Percentiles rank a stretch among this genome's conserved stretches.
phyloP scores from a whole-genome alignment of 1,140 invertebrate genomes.

The Chlorops oryzae region DNA sequence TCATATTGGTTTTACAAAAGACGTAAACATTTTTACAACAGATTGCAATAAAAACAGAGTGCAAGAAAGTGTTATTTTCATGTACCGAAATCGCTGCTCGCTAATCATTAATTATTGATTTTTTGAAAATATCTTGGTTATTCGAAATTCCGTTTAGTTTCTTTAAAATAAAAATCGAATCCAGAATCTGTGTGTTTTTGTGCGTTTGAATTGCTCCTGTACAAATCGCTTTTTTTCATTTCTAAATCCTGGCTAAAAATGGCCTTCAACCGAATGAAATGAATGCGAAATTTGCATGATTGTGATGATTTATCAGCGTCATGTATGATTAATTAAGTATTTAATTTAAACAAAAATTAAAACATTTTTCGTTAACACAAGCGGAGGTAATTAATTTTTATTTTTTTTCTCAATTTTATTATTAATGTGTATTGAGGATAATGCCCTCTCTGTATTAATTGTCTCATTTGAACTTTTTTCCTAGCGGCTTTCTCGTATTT shows the following conservation, averaged over 20 bases:
- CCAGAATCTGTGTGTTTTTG: conserved; percentile 17
- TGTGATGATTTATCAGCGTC: conserved; percentile 25
- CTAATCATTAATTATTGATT: too few species aligned
- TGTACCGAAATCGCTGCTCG: too few species aligned
- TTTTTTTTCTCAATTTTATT: too few species aligned
- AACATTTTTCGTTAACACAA: conserved; percentile 49
- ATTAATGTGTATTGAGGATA: too few species aligned
- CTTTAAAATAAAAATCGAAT: background rate
- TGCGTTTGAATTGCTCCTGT: conserved; percentile 22
- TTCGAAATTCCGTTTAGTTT: conserved; percentile 41
- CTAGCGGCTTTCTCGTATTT: too few species aligned
- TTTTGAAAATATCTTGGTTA: conserved; percentile 45
- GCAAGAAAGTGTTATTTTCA: too few species aligned
- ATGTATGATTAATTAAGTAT: conserved; percentile 17
- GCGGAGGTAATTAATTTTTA: too few species aligned
- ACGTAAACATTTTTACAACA: too few species aligned
- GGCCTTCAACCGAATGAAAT: conserved; percentile 41
- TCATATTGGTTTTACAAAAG: too few species aligned
- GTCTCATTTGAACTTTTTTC: too few species aligned
- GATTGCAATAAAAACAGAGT: too few species aligned
- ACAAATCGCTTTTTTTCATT: conserved; percentile 6
- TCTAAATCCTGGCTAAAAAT: conserved; percentile 15
- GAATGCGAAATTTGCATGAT: conserved; percentile 26
- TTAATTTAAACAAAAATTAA: conserved; percentile 41
- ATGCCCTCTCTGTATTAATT: too few species aligned